phyloP scores from a whole-genome alignment of 2,888 invertebrate species.

The Calephelis perditalis region DNA sequence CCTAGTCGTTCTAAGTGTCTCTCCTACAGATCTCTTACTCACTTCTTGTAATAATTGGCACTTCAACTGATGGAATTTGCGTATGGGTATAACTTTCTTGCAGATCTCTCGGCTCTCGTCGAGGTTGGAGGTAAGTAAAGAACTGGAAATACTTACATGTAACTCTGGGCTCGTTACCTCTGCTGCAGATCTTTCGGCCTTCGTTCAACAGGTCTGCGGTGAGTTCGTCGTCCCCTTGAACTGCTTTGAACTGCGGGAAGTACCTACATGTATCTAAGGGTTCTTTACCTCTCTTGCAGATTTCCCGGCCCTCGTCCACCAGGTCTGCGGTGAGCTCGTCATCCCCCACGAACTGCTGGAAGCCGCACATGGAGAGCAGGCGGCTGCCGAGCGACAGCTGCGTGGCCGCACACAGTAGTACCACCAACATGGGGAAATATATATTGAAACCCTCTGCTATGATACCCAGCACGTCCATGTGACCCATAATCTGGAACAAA shows the following conservation, averaged over 20 bases:
- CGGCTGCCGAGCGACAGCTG: constrained; percentile 96
- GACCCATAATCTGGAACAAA: constrained; percentile 93
- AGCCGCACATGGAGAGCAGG: constrained; percentile 92
- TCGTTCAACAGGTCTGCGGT: constrained; percentile 96
- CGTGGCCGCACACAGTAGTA: constrained; percentile 93
- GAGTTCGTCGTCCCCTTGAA: constrained; percentile 96
- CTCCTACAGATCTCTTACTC: too few species aligned
- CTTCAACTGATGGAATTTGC: too few species aligned
- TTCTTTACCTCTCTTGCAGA: constrained; percentile 88
- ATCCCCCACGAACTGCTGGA: constrained; percentile 97
- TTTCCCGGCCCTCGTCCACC: constrained; percentile 94
- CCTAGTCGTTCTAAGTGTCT: too few species aligned
- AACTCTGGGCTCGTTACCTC: constrained; percentile 76
- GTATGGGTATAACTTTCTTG: too few species aligned
- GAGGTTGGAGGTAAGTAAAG: too few species aligned
- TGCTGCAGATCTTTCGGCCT: constrained; percentile 92
- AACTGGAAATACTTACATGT: too few species aligned
- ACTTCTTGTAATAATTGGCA: too few species aligned
- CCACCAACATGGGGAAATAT: constrained; percentile 98
- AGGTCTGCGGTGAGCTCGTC: constrained; percentile 96
- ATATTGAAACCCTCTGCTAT: constrained; percentile 99
- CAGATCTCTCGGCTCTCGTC: too few species aligned
- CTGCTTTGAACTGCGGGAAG: constrained; percentile 67
- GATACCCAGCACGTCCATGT: constrained; percentile 98
- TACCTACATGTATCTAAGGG: too few species aligned